Conservation (phyloP, 2,113 vertebrate genomes). For the Pelobates fuscus region DNA sequence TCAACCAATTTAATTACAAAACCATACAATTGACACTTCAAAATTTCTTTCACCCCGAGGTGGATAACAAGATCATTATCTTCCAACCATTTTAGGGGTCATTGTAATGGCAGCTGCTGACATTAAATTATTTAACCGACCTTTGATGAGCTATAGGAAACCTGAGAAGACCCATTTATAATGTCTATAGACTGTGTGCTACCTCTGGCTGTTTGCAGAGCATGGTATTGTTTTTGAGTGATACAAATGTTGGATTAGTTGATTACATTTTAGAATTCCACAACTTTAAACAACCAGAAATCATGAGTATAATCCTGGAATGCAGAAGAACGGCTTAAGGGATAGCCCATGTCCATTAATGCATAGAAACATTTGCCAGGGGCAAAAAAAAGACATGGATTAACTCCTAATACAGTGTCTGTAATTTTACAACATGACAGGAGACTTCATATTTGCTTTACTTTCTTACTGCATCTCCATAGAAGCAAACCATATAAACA, state of each 20-base stretch:
- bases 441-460: too few relatives aligned
- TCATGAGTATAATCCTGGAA: not conserved
- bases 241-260: not conserved
- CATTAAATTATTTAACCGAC: slow-evolving; percentile 19
- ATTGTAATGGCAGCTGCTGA: slow-evolving; percentile 20
- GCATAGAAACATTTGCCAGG: slow-evolving; percentile 4
- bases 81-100: not conserved
- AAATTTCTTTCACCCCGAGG: slow-evolving; percentile 21
- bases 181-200: not conserved
- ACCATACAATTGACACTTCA: slow-evolving; percentile 16
- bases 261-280: slow-evolving; percentile 9
- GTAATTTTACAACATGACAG: too few relatives aligned
- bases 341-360: slow-evolving; percentile 2
- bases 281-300: not conserved
- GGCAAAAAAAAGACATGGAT: not conserved
- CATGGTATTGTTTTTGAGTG: slow-evolving; percentile 8
- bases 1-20: too few relatives aligned
- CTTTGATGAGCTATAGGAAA: slow-evolving; percentile 19
- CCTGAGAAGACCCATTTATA: not conserved
- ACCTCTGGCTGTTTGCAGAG: not conserved
- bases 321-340: not conserved
- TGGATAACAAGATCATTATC: slow-evolving; percentile 6
- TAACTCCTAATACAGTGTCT: not conserved
- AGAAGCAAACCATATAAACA: too few relatives aligned
- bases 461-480: too few relatives aligned